Evolutionary conservation across 2,888 invertebrate genomes (phyloP).

Genomic region (Meteorus cinctellus): DNA sequence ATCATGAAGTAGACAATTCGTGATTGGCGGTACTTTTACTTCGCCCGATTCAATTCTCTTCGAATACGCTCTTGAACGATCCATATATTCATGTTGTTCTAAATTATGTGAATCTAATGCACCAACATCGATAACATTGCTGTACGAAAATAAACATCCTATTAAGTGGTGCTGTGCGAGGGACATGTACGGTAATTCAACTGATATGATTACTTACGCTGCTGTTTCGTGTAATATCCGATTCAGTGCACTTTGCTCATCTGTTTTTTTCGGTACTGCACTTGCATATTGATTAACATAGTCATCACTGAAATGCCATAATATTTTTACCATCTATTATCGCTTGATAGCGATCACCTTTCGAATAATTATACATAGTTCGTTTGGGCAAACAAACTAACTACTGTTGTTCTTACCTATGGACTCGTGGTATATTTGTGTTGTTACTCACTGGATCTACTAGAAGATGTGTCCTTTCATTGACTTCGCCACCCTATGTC

Average conservation of each 20-base stretch:
- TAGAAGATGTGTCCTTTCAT: constrained; percentile 86
- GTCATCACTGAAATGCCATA: constrained; percentile 77
- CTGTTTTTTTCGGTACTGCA: constrained; percentile 84
- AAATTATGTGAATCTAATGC: constrained; percentile 91
- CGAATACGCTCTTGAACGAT: constrained; percentile 73
- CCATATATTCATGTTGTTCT: constrained; percentile 91
- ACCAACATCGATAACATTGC: constrained; percentile 95
- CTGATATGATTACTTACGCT: constrained; percentile 78
- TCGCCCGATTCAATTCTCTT: constrained; percentile 71
- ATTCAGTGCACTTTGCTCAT: constrained; percentile 92
- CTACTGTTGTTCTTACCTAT: constrained; percentile 73
- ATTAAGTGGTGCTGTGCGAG: neutral
- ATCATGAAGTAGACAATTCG: constrained; percentile 79
- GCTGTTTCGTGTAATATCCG: constrained; percentile 93
- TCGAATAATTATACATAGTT: neutral
- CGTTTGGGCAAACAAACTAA: neutral
- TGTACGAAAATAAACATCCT: constrained; percentile 70
- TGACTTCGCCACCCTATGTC: constrained; percentile 76
- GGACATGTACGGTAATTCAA: neutral
- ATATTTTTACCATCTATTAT: constrained; percentile 26
- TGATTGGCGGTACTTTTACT: constrained; percentile 72
- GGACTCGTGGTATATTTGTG: constrained; percentile 81
- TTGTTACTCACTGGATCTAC: constrained; percentile 86
- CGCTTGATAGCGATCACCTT: too few relatives aligned
- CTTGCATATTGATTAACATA: constrained; percentile 78